Base-by-base conservation (phyloP, 2,797 vertebrate species). In the Tenualosa thibaudeaui region DNA sequence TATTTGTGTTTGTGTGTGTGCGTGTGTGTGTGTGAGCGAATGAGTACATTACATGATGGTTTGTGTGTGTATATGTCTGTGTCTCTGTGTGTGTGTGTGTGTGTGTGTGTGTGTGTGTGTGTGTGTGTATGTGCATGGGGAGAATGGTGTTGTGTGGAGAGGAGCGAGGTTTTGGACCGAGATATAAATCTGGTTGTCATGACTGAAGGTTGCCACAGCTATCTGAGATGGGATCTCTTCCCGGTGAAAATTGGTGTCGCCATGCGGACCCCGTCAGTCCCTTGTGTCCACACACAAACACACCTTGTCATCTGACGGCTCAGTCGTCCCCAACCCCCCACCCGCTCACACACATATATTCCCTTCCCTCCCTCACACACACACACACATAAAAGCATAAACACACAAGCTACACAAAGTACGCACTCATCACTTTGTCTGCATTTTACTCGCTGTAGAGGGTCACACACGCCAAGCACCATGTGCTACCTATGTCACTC, bases 101-200 rank as follows among this genome's bases (percentile, higher is more conserved):
- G 7, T 2, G 24, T 22, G 17, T 22, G 15, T 19, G 54, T 56
- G 65, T 40, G 26, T 15, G 65, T 40, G 65, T 40, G 13, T 43
- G 9, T 43, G 68, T 37, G 26, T 43, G 17, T 37, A 15, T 46
- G n/a, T 24, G 58, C 56, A 58, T 58, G 17, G 19, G 56, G 56
- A 22, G 6, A 5, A 37, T 43, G 37, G 37, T 53, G 81, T 15
- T 53, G 54, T 31, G 24, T 13, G 49, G 60, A 22, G 58, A 49
- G 37, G 56, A 53, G 31, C 65, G n/a, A 40, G 15, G 5, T 17
- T 46, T 78, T 78, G 71, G 50, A 75, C 46, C 51, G 49, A 83
- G 85, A 86, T 81, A 78, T 81, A 81, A 87, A 86, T 81, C 85
- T 56, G 81, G 82, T 82, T 87, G 87, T 68, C 85, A 85, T 81